Evolutionary conservation across 2,797 vertebrate species (phyloP).

Genomic region (Chelmon rostratus): DNA sequence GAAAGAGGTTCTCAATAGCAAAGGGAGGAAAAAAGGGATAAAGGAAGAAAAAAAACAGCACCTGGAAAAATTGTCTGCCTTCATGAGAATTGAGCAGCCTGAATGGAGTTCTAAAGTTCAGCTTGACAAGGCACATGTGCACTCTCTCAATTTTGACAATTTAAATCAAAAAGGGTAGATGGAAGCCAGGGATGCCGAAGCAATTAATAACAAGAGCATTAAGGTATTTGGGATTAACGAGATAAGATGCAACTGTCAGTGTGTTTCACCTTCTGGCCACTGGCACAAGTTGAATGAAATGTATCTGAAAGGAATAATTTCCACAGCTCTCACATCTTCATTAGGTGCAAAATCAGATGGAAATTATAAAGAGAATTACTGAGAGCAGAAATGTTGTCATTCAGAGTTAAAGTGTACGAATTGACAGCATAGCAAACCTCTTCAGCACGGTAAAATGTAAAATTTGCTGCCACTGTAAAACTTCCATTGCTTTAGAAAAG

Average conservation of each 20-base stretch:
- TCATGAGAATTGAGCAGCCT: conserved; percentile 86
- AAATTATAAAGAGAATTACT: conserved; percentile 23
- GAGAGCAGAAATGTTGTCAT: conserved; percentile 22
- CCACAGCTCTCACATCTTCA: conserved; percentile 22
- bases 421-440: conserved; percentile 7
- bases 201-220: conserved; percentile 39
- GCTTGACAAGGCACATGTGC: conserved; percentile 79
- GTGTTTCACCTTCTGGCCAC: conserved; percentile 47
- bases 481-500: background rate
- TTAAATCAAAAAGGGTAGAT: conserved; percentile 20
- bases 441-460: conserved; percentile 29
- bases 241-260: conserved; percentile 16
- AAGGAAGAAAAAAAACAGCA: conserved; percentile 66
- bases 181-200: conserved; percentile 6
- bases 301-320: conserved; percentile 10
- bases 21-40: conserved; percentile 58
- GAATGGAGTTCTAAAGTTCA: conserved; percentile 86
- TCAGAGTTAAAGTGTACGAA: conserved; percentile 35
- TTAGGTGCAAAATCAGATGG: conserved; percentile 21
- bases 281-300: conserved; percentile 35
- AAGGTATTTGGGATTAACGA: conserved; percentile 22
- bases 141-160: conserved; percentile 36
- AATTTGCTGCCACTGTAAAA: background rate
- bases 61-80: conserved; percentile 90
- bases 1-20: conserved; percentile 95